Base-by-base conservation (phyloP, 1,140 invertebrate genomes). In the Euwallacea fornicatus region DNA sequence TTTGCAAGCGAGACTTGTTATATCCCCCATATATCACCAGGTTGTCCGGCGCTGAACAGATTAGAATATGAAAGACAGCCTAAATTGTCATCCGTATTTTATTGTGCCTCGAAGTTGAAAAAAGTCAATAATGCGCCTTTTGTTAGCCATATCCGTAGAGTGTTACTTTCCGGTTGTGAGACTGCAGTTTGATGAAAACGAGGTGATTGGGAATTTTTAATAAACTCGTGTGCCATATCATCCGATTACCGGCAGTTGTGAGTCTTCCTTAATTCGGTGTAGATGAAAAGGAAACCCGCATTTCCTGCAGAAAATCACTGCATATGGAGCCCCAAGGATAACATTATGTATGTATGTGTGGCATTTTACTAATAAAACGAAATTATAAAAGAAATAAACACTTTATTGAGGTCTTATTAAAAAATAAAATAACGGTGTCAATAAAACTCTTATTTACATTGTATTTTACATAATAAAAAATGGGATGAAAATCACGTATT, bases 211-310 rank as follows among this genome's bases (percentile, higher is more conserved):
- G 21, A 33, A 33, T 33, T 33, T 33, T 33, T 33, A 33, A 33
- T 33, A 33, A 33, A 33, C 21, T 33, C 21, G 4, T 33, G 21
- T 33, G 21, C 21, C 21, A 33, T 33, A 33, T 33, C 21, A 33
- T 33, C 21, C 21, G 21, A 33, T 33, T 33, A 33, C 21, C 4
- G 21, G 21, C 1, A 33, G 21, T 33, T 50, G 13, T 42, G 42
- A 43, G 59, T 11, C 16, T 61, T 61, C 59, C 42, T 61, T 42
- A 61, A 61, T 61, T 42, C 33, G 42, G 3, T 42, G 33, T 42
- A 61, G 9, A 6, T 61, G 59, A 61, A 61, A 61, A 43, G 59
- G 59, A 61, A 61, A n/a, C 59, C 59, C 21, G 2, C 10, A 10
- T 58, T 50, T 13, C 46, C 46, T 11, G 13, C 13, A 11, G 9